phyloP scores from a whole-genome alignment of 2,113 vertebrate genomes.

The Eolophus roseicapilla region DNA sequence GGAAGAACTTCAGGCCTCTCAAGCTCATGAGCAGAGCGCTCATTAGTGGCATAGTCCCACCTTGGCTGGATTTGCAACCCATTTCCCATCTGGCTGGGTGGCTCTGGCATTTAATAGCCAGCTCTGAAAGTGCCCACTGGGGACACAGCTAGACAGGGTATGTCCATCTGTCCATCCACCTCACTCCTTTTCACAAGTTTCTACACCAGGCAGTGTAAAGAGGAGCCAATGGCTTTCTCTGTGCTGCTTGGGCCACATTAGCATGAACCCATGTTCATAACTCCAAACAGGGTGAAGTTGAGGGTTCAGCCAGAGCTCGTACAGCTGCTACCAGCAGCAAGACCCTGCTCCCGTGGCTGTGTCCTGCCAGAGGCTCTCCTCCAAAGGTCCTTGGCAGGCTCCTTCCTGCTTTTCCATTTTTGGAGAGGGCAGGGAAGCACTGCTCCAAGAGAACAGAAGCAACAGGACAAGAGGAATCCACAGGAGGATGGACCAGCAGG shows the following conservation, averaged over 20 bases:
- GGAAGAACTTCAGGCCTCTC: not conserved
- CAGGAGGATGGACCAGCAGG: not conserved
- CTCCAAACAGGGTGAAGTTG: accelerated
- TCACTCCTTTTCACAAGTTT: not conserved
- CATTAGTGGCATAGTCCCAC: not conserved
- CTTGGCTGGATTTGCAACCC: not conserved
- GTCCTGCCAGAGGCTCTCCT: not conserved
- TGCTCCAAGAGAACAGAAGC: not conserved
- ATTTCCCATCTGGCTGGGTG: not conserved
- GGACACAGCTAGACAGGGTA: not conserved
- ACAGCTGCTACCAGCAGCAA: not conserved
- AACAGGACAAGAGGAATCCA: not conserved
- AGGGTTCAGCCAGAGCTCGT: accelerated
- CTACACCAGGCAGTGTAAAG: not conserved
- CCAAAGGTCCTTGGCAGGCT: not conserved
- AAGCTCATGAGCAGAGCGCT: not conserved
- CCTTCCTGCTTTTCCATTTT: not conserved
- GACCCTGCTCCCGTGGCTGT: accelerated
- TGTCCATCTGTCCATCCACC: not conserved
- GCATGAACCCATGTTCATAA: accelerated
- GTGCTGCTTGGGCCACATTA: accelerated
- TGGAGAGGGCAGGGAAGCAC: not conserved
- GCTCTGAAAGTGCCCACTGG: accelerated
- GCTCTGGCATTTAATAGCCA: not conserved
- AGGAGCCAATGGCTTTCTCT: accelerated